These are phyloP conservation scores for Zygogramma bicolorata DNA, from an alignment of 2,888 invertebrate genomes.

Conservation along the genomic window DNA sequence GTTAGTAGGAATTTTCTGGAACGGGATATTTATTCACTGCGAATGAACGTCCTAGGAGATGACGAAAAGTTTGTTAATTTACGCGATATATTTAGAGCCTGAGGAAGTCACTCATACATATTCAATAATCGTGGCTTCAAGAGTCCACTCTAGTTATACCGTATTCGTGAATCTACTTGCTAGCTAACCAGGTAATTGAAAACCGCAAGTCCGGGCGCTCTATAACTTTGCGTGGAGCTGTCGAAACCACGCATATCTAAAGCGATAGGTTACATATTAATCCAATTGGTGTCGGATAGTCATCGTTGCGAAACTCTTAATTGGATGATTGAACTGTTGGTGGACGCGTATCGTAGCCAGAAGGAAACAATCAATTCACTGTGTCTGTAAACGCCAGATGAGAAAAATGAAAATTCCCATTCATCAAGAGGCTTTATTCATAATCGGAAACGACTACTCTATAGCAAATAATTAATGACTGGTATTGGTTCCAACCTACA, in stretches of 20 bases:
- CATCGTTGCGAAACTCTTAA: not conserved
- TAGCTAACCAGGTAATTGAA: not conserved
- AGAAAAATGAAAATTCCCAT: not conserved
- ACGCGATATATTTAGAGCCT: too few species aligned
- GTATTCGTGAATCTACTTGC: not conserved
- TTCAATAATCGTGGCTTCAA: not conserved
- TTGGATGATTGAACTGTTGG: not conserved
- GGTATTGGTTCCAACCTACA: too few species aligned
- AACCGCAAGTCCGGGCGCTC: not conserved
- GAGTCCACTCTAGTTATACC: too few species aligned
- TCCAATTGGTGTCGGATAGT: not conserved
- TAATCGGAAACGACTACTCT: too few species aligned
- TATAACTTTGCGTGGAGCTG: not conserved
- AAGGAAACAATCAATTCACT: not conserved
- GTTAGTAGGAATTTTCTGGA: too few species aligned
- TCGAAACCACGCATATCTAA: not conserved
- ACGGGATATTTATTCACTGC: too few species aligned
- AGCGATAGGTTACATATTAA: not conserved
- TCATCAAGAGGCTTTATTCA: too few species aligned
- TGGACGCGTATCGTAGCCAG: not conserved
- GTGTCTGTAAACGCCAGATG: not conserved
- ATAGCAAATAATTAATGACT: too few species aligned
- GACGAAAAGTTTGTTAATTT: too few species aligned
- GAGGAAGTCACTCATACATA: not conserved
- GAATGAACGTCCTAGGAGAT: too few species aligned